phyloP scores from a whole-genome alignment of 2,888 invertebrate genomes.

The Plagodis pulveraria region DNA sequence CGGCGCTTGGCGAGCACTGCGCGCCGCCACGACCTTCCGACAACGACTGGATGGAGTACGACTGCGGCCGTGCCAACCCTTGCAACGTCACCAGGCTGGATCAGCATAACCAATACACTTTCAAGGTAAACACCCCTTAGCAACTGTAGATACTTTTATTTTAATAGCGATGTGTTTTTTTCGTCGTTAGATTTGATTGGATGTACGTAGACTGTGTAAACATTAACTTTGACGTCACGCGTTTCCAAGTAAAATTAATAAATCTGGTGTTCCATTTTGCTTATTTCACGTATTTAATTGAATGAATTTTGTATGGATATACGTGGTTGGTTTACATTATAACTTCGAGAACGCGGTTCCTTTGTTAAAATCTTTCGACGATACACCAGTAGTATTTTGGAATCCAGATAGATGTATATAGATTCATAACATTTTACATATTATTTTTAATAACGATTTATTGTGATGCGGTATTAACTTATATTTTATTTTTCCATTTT shows the following conservation, averaged over 20 bases:
- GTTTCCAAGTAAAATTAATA: background rate
- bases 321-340: background rate
- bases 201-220: conserved; percentile 1
- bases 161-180: too few species aligned
- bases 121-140: conserved; percentile 86
- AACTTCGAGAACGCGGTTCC: background rate
- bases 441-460: conserved; percentile 22
- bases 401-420: conserved; percentile 1
- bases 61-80: conserved; percentile 93
- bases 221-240: background rate
- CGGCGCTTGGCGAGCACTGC: conserved; percentile 68
- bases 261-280: background rate
- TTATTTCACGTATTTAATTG: background rate
- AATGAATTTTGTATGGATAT: too few species aligned
- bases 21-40: conserved; percentile 69
- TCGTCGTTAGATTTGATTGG: background rate
- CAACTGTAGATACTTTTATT: too few species aligned
- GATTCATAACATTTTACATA: conserved; percentile 15
- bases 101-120: conserved; percentile 93
- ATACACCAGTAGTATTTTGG: background rate
- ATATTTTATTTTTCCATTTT: conserved; percentile 65
- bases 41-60: conserved; percentile 92
- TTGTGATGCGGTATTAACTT: conserved; percentile 49
- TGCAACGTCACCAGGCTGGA: conserved; percentile 94
- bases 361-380: background rate